These are phyloP conservation scores for Halocaridina rubra DNA, from an alignment of 2,888 invertebrate genomes.

Conservation along the genomic window DNA sequence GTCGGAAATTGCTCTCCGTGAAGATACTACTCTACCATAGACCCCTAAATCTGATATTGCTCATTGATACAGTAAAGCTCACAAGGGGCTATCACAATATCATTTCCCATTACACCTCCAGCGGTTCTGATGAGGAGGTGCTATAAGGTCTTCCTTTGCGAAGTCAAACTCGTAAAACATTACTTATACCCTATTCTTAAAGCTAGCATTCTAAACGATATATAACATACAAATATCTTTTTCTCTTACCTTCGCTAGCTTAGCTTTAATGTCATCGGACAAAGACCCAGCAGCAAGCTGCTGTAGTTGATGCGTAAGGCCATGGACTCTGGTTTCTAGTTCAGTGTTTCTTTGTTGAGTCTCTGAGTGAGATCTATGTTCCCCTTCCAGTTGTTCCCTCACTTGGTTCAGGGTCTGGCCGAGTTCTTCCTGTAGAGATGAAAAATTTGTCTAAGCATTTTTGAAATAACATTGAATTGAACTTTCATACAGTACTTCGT, in stretches of 20 bases:
- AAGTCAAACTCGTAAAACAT: too few species aligned
- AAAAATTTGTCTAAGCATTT: background rate
- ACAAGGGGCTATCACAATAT: too few species aligned
- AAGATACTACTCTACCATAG: too few species aligned
- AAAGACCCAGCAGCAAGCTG: slow-evolving; percentile 50
- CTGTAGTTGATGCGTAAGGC: slow-evolving; percentile 38
- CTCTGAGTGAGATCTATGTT: slow-evolving; percentile 70
- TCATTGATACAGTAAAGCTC: too few species aligned
- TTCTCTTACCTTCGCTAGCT: slow-evolving; percentile 62
- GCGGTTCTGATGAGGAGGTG: too few species aligned
- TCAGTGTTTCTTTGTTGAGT: slow-evolving; percentile 64
- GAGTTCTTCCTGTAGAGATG: slow-evolving; percentile 72
- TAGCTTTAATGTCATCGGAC: slow-evolving; percentile 57
- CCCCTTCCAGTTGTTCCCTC: slow-evolving; percentile 80
- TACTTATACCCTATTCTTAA: too few species aligned
- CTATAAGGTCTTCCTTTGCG: too few species aligned
- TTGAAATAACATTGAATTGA: background rate
- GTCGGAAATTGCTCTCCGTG: too few species aligned
- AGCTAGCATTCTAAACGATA: too few species aligned
- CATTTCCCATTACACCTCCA: too few species aligned
- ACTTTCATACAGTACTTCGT: background rate
- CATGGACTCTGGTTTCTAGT: slow-evolving; percentile 24
- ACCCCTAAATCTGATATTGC: too few species aligned
- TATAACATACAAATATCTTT: too few species aligned
- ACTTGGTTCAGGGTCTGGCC: slow-evolving; percentile 76